Base-by-base conservation (phyloP, 53 echinoderm and acorn worm genomes). In the Antedon mediterranea region DNA sequence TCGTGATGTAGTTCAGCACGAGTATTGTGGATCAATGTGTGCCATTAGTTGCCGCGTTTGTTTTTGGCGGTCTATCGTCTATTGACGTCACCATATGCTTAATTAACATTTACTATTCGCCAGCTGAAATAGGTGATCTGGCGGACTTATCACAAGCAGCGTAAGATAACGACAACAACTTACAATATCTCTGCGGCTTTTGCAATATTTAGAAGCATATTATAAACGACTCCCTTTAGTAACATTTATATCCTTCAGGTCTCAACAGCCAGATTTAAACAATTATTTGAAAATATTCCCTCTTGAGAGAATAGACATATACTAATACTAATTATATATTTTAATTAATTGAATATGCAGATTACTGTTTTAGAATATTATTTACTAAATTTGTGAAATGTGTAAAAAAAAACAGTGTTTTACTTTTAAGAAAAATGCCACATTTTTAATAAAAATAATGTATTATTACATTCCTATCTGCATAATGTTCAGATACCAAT, bases 91-190 rank as follows among this genome's bases (percentile, higher is more conserved):
- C 23, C 57, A 23, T 13, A 57, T 23, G 15, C 23, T 57, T 57
- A 57, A 57, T 57, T 57, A 57, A 57, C 57, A 23, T 57, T 57
- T 57, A 57, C 57, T 26, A 57, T 57, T 57, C 57, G 57, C 57
- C 57, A 57, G 57, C 57, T 57, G 57, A 57, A 57, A 57, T 57
- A 57, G 57, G 57, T 57, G 57, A 57, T 57, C 57, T 57, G 57
- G 57, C 57, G 57, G 57, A 57, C 23, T 57, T 57, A 57, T 57
- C 23, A 26, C 23, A 23, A 57, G 57, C 57, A 57, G 57, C 9
- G 57, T 13, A 57, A 57, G 57, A 57, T 57, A 57, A 57, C 57
- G 57, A 57, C 57, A 57, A 57, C 57, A 57, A 57, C 57, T 57
- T 57, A 57, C 20, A 26, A 57, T 57, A 57, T 57, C 57, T 57